Evolutionary conservation across 2,113 vertebrate species (phyloP).

Genomic region (Chinchilla lanigera): DNA sequence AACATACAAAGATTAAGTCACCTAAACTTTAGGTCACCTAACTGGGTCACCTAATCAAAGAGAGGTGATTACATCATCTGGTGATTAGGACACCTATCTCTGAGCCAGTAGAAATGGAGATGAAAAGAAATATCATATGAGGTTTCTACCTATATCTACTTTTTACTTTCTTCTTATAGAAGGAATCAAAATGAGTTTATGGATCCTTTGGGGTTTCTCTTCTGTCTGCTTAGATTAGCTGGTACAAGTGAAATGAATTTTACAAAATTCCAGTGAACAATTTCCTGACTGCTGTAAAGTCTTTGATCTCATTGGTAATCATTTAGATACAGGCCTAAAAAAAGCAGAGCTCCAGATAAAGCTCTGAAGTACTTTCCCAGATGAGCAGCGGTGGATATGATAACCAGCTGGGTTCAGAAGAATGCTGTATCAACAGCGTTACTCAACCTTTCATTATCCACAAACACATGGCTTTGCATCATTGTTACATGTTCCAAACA

Average conservation of each 20-base stretch:
- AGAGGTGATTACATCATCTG: no score
- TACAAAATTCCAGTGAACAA: not conserved
- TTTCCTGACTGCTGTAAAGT: not conserved
- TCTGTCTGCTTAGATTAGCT: not conserved
- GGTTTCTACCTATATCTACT: not conserved
- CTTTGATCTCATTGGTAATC: not conserved
- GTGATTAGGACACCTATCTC: not conserved
- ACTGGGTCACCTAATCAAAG: no score
- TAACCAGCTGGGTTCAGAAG: not conserved
- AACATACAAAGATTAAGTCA: not conserved
- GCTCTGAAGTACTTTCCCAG: not conserved
- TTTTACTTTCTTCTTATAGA: not conserved
- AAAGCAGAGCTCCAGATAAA: not conserved
- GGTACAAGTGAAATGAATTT: not conserved
- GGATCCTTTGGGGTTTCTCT: not conserved
- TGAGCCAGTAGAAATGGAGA: not conserved
- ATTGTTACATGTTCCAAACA: not conserved
- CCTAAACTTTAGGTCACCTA: no score
- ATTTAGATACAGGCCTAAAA: not conserved
- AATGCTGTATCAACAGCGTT: not conserved
- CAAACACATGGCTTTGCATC: not conserved
- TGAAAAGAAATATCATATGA: not conserved
- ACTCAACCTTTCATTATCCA: not conserved
- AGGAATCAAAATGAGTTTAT: not conserved
- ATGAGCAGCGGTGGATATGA: not conserved